Conservation (phyloP, 2,113 vertebrate species). For the Oreochromis aureus region DNA sequence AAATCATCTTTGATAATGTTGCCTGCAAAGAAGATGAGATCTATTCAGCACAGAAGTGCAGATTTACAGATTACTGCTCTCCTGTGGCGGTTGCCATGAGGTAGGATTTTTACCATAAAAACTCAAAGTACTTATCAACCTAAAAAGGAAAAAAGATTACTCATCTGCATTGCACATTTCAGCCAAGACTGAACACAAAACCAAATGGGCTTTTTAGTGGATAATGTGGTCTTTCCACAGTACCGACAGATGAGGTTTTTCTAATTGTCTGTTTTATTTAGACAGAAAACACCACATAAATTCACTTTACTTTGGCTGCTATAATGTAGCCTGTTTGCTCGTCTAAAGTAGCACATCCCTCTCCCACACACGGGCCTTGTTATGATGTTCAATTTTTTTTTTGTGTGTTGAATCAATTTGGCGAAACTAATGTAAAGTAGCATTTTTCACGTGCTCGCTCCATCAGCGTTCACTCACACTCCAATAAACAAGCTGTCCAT, state of each 20-base stretch:
- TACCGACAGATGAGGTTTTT: background rate
- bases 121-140: background rate
- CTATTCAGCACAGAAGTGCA: background rate
- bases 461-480: background rate
- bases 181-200: background rate
- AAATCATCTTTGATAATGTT: background rate
- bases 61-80: background rate
- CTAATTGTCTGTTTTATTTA: background rate
- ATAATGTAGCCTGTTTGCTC: background rate
- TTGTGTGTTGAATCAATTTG: background rate
- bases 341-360: background rate
- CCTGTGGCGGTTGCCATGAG: accelerated
- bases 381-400: background rate
- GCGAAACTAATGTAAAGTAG: background rate
- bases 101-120: background rate
- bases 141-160: background rate
- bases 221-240: background rate
- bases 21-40: background rate
- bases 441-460: background rate
- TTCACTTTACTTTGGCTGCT: background rate
- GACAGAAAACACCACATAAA: background rate
- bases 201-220: background rate
- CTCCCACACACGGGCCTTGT: background rate
- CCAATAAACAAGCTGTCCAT: background rate
- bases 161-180: background rate